phyloP scores from a whole-genome alignment of 2,113 vertebrate species.

The Mellivora capensis region DNA sequence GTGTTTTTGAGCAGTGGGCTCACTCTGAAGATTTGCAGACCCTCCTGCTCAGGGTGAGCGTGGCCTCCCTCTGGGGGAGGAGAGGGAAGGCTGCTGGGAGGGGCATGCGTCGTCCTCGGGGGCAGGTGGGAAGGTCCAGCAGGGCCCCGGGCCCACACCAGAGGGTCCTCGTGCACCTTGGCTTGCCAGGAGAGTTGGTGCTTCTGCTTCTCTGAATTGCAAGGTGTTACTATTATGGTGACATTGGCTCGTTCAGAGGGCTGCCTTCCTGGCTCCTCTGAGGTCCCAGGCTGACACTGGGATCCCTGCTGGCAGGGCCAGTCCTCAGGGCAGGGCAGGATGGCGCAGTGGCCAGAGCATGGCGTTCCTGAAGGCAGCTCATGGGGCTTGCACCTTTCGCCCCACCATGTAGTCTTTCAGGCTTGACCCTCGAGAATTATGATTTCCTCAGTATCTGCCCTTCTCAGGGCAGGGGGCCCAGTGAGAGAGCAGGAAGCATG shows the following conservation, averaged over 20 bases:
- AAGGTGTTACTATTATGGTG: background rate
- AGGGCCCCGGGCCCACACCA: background rate
- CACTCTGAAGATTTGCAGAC: slow-evolving; percentile 82
- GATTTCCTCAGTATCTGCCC: no score
- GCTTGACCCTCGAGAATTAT: background rate
- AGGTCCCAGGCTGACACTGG: background rate
- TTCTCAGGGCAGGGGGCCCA: background rate
- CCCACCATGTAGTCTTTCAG: rapidly evolving
- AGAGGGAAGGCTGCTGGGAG: background rate
- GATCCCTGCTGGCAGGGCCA: background rate
- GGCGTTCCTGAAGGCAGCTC: background rate
- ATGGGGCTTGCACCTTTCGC: rapidly evolving
- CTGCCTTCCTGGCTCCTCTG: background rate
- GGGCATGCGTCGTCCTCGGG: background rate
- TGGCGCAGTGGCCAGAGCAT: background rate
- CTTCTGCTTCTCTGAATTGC: background rate
- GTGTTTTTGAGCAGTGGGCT: slow-evolving; percentile 83
- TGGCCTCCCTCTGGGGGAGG: background rate
- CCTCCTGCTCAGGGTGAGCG: slow-evolving; percentile 89
- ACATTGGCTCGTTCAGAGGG: background rate
- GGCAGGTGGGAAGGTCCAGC: background rate
- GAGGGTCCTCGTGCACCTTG: background rate
- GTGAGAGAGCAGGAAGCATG: background rate
- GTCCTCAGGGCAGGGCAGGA: background rate
- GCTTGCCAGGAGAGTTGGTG: background rate